These are phyloP conservation scores for Macropis europaea DNA, from an alignment of 2,888 invertebrate species.

Conservation along the genomic window DNA sequence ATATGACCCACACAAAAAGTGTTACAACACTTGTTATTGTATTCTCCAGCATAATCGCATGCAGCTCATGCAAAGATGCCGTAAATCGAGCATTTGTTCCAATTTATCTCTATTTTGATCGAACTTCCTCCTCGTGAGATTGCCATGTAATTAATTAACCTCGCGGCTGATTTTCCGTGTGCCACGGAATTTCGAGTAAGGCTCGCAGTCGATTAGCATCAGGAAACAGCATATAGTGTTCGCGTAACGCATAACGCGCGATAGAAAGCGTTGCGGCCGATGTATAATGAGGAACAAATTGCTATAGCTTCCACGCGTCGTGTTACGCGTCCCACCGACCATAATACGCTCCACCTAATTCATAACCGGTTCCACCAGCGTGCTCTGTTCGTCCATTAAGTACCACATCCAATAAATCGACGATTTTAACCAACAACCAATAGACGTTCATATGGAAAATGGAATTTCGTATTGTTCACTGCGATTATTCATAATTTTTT, in stretches of 20 bases:
- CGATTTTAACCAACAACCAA: neutral
- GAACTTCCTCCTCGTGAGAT: neutral
- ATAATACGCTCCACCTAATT: conserved; percentile 11
- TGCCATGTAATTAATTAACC: conserved; percentile 10
- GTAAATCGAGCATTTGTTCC: neutral
- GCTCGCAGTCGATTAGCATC: conserved; percentile 13
- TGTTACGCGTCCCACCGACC: neutral
- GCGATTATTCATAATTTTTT: no score
- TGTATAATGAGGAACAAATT: conserved; percentile 38
- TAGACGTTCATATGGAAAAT: neutral
- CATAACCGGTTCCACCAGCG: conserved; percentile 19
- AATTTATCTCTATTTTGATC: neutral
- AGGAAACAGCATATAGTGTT: conserved; percentile 28
- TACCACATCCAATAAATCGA: conserved; percentile 21
- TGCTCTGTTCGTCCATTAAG: conserved; percentile 20
- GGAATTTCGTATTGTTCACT: no score
- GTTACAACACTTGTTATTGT: no score
- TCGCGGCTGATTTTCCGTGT: neutral
- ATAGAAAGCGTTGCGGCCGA: conserved; percentile 33
- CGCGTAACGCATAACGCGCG: no score
- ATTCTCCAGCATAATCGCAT: neutral
- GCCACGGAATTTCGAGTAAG: neutral
- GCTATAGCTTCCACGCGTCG: neutral
- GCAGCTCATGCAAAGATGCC: no score
- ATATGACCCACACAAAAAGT: no score